Base-by-base conservation (phyloP, 1,140 invertebrate species). In the Cydia strobilella region DNA sequence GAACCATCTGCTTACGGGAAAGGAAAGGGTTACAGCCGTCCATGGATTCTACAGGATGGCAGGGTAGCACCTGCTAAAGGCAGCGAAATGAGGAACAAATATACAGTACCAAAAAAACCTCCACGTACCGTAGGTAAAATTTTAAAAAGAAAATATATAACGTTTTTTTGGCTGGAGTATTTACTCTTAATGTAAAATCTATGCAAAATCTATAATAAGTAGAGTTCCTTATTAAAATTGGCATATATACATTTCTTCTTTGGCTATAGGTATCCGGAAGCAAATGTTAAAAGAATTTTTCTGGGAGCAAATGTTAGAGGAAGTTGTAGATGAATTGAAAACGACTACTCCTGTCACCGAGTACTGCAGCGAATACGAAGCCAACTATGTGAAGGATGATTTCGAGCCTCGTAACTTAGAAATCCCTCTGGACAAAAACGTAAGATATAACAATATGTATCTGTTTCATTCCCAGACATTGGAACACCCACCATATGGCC, bases 271-370 rank as follows among this genome's bases (percentile, higher is more conserved):
- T 73, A 85, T 91, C 59, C 85, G 92, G 1, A 92, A 90, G 74
- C 80, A 87, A 5, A 91, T 93, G 90, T 62, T 93, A 3, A 91
- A 85, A 4, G 87, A 93, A 77, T 92, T 92, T 77, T 91, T 92
- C 76, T 93, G 91, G 91, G 89, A 91, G 63, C 89, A 93, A 86
- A 92, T 93, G 89, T 69, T 92, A 5, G 86, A 89, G 15, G 90
- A 93, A 80, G 88, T 92, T 0, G 87, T 92, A 20, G 87, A 92
- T 15, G 92, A 93, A 73, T 65, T 93, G 12, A 83, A 80, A 5
- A 87, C 86, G 4, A 83, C 85, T 1, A 78, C 89, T 18, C 85
- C 85, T 12, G 84, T 87, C 1, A 77, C 74, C 6, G 90, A 93
- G 72, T 91, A 90, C 48, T 92, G 89, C 63, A 81, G 91, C 0